Conservation (phyloP, 2,797 vertebrate genomes). For the Pseudomugil gertrudae region DNA sequence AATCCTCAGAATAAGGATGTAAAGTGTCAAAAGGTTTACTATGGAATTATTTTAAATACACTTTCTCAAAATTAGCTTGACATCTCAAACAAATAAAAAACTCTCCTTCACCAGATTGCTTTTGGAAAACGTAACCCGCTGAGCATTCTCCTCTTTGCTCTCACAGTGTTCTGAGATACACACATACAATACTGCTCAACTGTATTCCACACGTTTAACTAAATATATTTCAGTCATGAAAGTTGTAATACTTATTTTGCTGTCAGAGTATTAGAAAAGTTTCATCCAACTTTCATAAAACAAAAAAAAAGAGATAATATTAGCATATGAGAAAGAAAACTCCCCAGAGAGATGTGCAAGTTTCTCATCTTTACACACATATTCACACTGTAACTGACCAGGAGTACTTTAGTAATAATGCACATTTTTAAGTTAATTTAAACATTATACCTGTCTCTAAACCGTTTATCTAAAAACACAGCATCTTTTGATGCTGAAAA, state of each 20-base stretch:
- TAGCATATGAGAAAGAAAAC: background rate
- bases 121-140: background rate
- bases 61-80: background rate
- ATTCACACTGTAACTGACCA: background rate
- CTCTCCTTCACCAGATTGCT: too few relatives aligned
- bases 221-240: background rate
- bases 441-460: background rate
- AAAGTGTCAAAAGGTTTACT: background rate
- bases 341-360: background rate
- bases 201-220: background rate
- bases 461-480: background rate
- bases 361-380: too few relatives aligned
- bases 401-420: background rate
- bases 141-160: background rate
- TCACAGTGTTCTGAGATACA: background rate
- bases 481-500: background rate
- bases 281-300: background rate
- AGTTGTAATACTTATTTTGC: background rate
- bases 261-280: background rate
- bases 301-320: background rate
- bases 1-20: background rate
- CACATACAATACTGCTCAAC: background rate
- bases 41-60: background rate
- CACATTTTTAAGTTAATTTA: background rate
- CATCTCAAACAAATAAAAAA: too few relatives aligned